Conservation (phyloP, 2,113 vertebrate species). For the Silurus asotus region DNA sequence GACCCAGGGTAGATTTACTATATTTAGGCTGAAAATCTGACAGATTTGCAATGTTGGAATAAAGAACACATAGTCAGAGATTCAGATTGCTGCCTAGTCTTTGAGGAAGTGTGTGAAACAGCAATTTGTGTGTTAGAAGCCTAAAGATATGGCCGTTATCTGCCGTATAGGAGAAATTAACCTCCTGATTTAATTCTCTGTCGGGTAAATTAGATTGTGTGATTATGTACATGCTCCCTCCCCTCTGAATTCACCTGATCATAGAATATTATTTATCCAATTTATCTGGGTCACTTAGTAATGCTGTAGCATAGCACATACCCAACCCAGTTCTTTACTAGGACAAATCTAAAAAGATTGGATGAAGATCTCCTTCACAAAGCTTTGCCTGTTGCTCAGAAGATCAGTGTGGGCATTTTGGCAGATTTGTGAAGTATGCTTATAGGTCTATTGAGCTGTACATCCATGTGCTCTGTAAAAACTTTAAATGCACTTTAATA, state of each 20-base stretch:
- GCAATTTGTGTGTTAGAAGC: slow-evolving; percentile 51
- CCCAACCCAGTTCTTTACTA: slow-evolving; percentile 48
- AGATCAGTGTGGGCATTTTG: neutral
- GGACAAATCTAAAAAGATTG: slow-evolving; percentile 44
- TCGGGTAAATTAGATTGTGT: slow-evolving; percentile 68
- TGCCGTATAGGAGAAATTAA: slow-evolving; percentile 64
- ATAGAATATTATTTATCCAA: slow-evolving; percentile 62
- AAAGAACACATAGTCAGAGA: neutral
- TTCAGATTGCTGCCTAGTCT: neutral
- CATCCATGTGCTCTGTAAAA: neutral
- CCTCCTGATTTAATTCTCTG: slow-evolving; percentile 62
- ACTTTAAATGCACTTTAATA: neutral
- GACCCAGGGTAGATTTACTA: neutral
- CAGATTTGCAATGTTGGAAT: neutral
- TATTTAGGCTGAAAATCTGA: slow-evolving; percentile 1
- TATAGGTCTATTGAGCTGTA: neutral
- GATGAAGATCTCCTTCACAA: neutral
- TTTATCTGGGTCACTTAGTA: slow-evolving; percentile 66
- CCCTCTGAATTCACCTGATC: slow-evolving; percentile 59
- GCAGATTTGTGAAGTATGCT: neutral
- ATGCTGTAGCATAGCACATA: slow-evolving; percentile 34
- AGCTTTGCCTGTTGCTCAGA: neutral
- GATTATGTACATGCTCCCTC: slow-evolving; percentile 55
- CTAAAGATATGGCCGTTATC: slow-evolving; percentile 42
- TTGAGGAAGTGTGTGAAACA: slow-evolving; percentile 23